Evolutionary conservation across 1,140 invertebrate species (phyloP), one percentile per base, ranked within the genome.

Genomic region (Bombus terrestris): DNA sequence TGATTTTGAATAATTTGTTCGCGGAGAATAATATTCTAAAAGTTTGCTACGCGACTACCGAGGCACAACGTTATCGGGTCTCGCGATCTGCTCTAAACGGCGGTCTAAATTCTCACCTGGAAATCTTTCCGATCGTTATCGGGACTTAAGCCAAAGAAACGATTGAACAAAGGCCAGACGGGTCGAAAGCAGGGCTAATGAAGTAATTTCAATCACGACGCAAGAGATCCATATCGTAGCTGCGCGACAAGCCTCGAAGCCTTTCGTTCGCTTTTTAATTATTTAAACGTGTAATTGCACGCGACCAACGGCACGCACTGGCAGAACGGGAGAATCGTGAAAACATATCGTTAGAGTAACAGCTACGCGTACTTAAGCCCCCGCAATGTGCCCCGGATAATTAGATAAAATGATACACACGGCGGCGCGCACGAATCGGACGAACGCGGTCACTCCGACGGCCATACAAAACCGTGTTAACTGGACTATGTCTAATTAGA

Each of bases 401-500:
- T 85, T 81, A 85, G 84, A 81, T 85, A 69, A 85, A 83, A 89
- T 68, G 76, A 89, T 78, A 72, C 57, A 64, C 68, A 13, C 41
- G 37, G 32, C 15, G 43, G 32, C 43, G 62, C 72, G 39, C 57
- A 62, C 59, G 47, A 84, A 74, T 62, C 62, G n/a, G 62, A 59
- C 62, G 41, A n/a, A 64, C 64, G 76, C 59, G 28, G 75, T 22
- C 59, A 12, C 43, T 28, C 25, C 53, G 15, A 47, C 47, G 47
- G 15, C 43, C 47, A 53, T 72, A 53, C 41, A 39, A 62, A 72
- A 32, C 28, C 64, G 37, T 57, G 75, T 37, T 89, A 89, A 89
- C 81, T 82, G 72, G 82, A 82, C 89, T 87, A 71, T 71, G 71
- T 83, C 47, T 72, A 87, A 90, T 90, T 87, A 89, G 47, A n/a